Conservation (phyloP, 2,113 vertebrate genomes). For the Gymnobelideus leadbeateri region DNA sequence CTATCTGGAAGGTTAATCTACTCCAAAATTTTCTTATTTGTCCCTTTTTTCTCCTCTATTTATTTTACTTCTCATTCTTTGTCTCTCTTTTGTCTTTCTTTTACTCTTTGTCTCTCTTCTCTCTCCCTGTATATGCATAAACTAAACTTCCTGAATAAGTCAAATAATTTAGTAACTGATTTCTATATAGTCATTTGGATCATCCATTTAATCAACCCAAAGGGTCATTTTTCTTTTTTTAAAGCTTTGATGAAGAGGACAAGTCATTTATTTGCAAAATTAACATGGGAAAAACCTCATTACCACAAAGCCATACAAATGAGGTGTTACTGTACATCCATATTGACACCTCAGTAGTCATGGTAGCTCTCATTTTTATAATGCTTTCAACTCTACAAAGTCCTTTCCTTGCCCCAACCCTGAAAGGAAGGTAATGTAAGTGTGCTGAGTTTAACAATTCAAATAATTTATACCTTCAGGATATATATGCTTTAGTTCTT, state of each 20-base stretch:
- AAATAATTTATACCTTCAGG: neutral
- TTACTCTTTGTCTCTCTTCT: neutral
- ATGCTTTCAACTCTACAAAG: neutral
- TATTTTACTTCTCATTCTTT: conserved; percentile 16
- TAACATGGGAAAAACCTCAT: neutral
- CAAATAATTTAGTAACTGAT: neutral
- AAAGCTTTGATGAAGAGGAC: neutral
- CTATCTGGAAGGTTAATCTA: conserved; percentile 52
- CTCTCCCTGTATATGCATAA: neutral
- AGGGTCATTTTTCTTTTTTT: neutral
- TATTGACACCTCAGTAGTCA: neutral
- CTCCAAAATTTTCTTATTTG: conserved; percentile 3
- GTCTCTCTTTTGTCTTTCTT: neutral
- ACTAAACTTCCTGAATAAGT: neutral
- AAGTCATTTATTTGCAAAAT: neutral
- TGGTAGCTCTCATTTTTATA: neutral
- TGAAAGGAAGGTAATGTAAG: neutral
- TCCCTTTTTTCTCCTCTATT: neutral
- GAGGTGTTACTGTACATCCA: neutral
- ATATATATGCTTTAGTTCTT: neutral
- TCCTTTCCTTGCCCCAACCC: neutral
- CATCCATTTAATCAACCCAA: neutral
- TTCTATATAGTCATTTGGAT: neutral
- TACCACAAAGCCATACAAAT: neutral
- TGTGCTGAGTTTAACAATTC: neutral